Conservation (phyloP, 2,113 vertebrate species). For the Esox niger region DNA sequence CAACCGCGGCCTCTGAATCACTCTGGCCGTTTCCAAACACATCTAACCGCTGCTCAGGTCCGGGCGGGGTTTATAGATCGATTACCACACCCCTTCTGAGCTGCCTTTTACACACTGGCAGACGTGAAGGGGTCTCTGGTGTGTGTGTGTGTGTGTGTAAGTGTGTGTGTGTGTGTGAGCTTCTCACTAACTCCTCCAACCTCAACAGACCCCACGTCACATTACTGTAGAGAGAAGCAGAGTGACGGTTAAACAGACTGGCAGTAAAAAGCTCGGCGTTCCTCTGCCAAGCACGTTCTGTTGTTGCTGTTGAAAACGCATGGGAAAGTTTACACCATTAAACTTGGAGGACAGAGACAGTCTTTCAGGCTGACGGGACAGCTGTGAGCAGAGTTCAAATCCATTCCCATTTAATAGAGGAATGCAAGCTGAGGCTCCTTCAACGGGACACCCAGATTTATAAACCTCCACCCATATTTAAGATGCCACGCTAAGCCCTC, state of each 20-base stretch:
- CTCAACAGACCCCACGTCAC: slow-evolving; percentile 43
- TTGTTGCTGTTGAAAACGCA: slow-evolving; percentile 64
- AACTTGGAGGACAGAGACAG: slow-evolving; percentile 43
- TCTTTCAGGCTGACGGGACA: slow-evolving; percentile 42
- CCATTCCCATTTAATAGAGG: slow-evolving; percentile 68
- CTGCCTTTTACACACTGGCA: no score
- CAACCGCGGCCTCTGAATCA: no score
- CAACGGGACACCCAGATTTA: slow-evolving; percentile 59
- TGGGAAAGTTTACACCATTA: slow-evolving; percentile 65
- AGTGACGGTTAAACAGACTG: slow-evolving; percentile 56
- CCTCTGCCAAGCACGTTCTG: slow-evolving; percentile 66
- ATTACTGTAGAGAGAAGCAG: slow-evolving; percentile 48
- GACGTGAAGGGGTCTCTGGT: no score
- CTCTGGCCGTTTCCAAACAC: no score
- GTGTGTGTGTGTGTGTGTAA: no score
- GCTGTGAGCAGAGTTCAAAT: slow-evolving; percentile 57
- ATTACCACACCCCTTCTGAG: no score
- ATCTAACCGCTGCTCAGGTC: no score
- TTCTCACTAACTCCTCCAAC: slow-evolving; percentile 49
- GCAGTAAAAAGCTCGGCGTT: slow-evolving; percentile 63
- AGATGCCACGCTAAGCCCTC: slow-evolving; percentile 59
- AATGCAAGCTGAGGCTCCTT: slow-evolving; percentile 60
- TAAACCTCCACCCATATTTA: slow-evolving; percentile 65
- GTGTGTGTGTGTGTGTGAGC: slow-evolving; percentile 1
- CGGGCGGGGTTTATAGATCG: no score